Percentiles rank a stretch among this genome's conserved stretches.
These are phyloP conservation scores for Callithrix jacchus DNA, from an alignment of 2,113 vertebrate genomes.

Conservation along the genomic window DNA sequence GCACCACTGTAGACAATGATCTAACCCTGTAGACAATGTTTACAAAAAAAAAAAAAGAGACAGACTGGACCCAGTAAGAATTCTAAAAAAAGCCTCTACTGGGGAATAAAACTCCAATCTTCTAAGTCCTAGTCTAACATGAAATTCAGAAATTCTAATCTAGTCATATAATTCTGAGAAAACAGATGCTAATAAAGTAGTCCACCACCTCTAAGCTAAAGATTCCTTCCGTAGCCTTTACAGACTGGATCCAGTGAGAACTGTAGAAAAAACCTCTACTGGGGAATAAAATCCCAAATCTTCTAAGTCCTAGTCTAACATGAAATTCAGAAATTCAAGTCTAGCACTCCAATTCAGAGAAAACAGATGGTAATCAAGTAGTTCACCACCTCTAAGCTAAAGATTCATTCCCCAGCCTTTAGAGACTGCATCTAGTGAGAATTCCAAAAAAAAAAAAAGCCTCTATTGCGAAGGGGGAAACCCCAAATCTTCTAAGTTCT, in stretches of 20 bases:
- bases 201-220: too few species aligned
- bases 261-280: conserved; percentile 72
- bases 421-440: not conserved
- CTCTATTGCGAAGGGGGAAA: too few species aligned
- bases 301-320: conserved; percentile 57
- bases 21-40: too few species aligned
- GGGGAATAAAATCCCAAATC: conserved; percentile 67
- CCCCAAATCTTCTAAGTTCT: conserved; percentile 35
- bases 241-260: conserved; percentile 73
- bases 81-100: conserved; percentile 72
- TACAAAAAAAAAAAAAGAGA: not conserved
- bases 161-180: not conserved
- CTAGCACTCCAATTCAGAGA: too few species aligned
- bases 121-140: not conserved
- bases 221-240: too few species aligned
- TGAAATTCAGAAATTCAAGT: not conserved
- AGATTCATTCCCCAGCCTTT: too few species aligned
- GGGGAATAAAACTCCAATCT: conserved; percentile 66
- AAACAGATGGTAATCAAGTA: not conserved
- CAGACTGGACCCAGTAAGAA: conserved; percentile 74
- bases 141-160: too few species aligned
- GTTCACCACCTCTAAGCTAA: too few species aligned
- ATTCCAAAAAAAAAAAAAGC: too few species aligned
- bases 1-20: too few species aligned
- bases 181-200: too few species aligned